Evolutionary conservation across 2,888 invertebrate genomes (phyloP).

Genomic region (Dexiosoma caninum): DNA sequence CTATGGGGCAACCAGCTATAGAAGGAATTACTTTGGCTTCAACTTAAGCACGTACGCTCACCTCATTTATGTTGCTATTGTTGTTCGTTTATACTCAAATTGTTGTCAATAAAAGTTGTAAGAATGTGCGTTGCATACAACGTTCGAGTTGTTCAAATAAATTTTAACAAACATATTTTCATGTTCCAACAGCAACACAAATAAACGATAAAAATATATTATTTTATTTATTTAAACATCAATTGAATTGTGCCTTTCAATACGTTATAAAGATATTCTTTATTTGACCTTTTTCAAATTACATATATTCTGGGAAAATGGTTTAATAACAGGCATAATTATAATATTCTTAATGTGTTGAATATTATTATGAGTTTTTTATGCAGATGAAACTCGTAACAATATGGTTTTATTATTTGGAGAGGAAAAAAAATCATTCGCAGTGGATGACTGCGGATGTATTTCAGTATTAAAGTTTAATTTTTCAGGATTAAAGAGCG

Average conservation of each 20-base stretch:
- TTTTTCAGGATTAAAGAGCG: too few species aligned
- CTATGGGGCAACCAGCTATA: neutral
- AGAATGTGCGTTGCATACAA: slow-evolving; percentile 3
- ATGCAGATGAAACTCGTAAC: too few species aligned
- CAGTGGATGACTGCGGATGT: too few species aligned
- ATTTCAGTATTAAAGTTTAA: too few species aligned
- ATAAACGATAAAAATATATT: neutral
- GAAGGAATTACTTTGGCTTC: slow-evolving; percentile 17
- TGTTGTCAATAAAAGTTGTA: slow-evolving; percentile 7
- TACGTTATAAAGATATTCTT: too few species aligned
- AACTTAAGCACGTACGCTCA: slow-evolving; percentile 56
- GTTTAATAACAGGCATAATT: too few species aligned
- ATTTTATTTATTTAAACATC: neutral
- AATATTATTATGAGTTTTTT: too few species aligned
- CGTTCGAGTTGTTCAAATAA: neutral
- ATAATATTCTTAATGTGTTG: neutral
- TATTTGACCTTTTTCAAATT: neutral
- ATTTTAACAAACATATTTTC: neutral
- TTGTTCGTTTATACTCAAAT: neutral
- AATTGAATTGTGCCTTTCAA: neutral
- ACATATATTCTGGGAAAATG: neutral
- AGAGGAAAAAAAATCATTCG: too few species aligned
- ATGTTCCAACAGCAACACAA: neutral
- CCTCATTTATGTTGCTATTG: slow-evolving; percentile 45
- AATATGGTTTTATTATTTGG: too few species aligned